These are phyloP conservation scores for Trisateles emortualis DNA, from an alignment of 2,888 invertebrate species.

Conservation along the genomic window DNA sequence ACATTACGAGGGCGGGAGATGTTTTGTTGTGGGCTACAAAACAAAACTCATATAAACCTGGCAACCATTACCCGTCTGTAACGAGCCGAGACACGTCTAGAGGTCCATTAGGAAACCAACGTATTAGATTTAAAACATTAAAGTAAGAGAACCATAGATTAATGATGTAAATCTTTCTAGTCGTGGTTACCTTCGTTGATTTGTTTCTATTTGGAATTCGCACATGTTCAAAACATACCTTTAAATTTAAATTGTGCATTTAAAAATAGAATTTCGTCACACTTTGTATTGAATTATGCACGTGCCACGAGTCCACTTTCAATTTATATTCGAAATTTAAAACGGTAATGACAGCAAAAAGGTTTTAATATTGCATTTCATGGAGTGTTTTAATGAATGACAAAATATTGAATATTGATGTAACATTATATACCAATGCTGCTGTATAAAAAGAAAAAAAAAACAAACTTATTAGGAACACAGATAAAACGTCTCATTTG, in stretches of 20 bases:
- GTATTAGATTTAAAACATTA: conserved; percentile 52
- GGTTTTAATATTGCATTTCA: no score
- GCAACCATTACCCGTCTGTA: conserved; percentile 62
- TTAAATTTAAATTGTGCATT: background rate
- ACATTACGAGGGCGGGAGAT: conserved; percentile 55
- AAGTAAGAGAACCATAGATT: conserved; percentile 32
- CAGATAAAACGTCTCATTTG: no score
- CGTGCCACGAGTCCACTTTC: no score
- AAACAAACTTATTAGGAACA: no score
- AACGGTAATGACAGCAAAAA: no score
- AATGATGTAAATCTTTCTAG: conserved; percentile 21
- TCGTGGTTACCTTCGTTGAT: background rate
- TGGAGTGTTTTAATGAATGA: no score
- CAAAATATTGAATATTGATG: no score
- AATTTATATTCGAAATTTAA: no score
- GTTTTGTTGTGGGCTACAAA: conserved; percentile 48
- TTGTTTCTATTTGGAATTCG: background rate
- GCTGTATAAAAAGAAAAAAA: no score
- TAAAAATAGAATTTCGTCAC: conserved; percentile 3
- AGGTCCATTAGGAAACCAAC: conserved; percentile 55
- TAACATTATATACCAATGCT: no score
- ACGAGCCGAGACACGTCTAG: conserved; percentile 56
- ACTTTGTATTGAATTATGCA: background rate
- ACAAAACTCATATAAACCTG: conserved; percentile 67
- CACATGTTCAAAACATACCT: background rate